A percentile compares a stretch with the other conserved stretches of the same genome.
These are phyloP conservation scores for Acrobasis suavella DNA, from an alignment of 2,888 invertebrate genomes.

Conservation along the genomic window DNA sequence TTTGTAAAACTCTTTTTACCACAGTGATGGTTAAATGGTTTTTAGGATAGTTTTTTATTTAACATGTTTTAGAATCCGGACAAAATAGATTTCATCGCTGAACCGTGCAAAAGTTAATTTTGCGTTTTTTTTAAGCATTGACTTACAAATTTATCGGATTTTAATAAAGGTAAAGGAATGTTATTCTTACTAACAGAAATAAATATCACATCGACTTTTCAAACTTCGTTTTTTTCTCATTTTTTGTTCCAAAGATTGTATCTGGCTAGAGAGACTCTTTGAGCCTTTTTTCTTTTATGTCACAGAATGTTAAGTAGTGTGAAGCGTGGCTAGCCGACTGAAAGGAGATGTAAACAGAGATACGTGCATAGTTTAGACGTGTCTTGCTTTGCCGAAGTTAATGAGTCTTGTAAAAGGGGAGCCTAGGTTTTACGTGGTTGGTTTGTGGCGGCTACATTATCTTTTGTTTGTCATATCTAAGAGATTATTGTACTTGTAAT, in stretches of 20 bases:
- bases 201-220: too few relatives aligned
- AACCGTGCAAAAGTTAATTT: too few relatives aligned
- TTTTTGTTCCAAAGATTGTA: constrained; percentile 49
- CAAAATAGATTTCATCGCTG: neutral
- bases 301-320: constrained; percentile 58
- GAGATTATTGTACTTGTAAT: neutral
- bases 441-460: constrained; percentile 25
- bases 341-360: constrained; percentile 77
- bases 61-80: neutral
- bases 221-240: constrained; percentile 55
- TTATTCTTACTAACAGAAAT: too few relatives aligned
- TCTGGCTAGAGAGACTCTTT: constrained; percentile 60
- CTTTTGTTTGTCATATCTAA: constrained; percentile 1
- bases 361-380: constrained; percentile 70
- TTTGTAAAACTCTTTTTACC: too few relatives aligned
- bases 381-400: constrained; percentile 74
- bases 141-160: too few relatives aligned
- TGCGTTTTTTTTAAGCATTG: too few relatives aligned
- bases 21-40: too few relatives aligned
- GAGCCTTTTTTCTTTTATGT: constrained; percentile 60
- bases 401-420: constrained; percentile 66
- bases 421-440: constrained; percentile 36
- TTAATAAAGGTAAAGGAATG: too few relatives aligned
- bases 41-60: too few relatives aligned
- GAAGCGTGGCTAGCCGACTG: constrained; percentile 60